Percentiles rank a stretch among this genome's conserved stretches.
phyloP scores from a whole-genome alignment of 2,888 invertebrate genomes.

The Protodeltote pygarga region DNA sequence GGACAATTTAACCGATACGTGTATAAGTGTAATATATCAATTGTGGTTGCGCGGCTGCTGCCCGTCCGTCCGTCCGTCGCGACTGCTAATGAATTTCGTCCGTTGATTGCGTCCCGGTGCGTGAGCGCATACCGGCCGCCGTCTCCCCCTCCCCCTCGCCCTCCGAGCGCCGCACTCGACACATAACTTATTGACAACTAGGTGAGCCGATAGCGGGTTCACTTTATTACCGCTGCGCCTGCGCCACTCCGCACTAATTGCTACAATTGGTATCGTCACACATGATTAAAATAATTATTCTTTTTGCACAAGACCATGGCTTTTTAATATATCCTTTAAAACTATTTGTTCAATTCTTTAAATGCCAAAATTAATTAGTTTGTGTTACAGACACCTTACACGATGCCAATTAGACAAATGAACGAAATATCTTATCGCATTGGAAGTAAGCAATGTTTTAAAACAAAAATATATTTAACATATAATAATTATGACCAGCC shows the following conservation, averaged over 20 bases:
- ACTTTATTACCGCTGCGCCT: conserved; percentile 29
- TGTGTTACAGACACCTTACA: too few species aligned
- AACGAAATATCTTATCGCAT: background rate
- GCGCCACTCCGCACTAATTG: conserved; percentile 37
- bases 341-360: background rate
- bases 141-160: conserved; percentile 1
- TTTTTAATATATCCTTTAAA: background rate
- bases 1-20: conserved; percentile 78
- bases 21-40: conserved; percentile 77
- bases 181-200: conserved; percentile 52
- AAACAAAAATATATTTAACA: background rate
- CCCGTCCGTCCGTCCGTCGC: conserved; percentile 59
- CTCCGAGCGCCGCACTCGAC: conserved; percentile 1
- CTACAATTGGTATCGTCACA: conserved; percentile 39
- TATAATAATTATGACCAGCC: too few species aligned
- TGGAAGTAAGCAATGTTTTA: background rate
- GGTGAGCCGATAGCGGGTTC: conserved; percentile 42
- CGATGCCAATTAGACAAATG: background rate
- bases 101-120: conserved; percentile 45
- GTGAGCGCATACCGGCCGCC: conserved; percentile 12
- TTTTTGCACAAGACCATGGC: conserved; percentile 2
- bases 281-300: conserved; percentile 9
- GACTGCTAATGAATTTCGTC: conserved; percentile 57
- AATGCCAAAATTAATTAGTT: background rate
- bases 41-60: conserved; percentile 54